Percentiles rank a stretch among this genome's conserved stretches.
These are phyloP conservation scores for Tridacna gigas DNA, from an alignment of 2,888 invertebrate genomes.

Conservation along the genomic window DNA sequence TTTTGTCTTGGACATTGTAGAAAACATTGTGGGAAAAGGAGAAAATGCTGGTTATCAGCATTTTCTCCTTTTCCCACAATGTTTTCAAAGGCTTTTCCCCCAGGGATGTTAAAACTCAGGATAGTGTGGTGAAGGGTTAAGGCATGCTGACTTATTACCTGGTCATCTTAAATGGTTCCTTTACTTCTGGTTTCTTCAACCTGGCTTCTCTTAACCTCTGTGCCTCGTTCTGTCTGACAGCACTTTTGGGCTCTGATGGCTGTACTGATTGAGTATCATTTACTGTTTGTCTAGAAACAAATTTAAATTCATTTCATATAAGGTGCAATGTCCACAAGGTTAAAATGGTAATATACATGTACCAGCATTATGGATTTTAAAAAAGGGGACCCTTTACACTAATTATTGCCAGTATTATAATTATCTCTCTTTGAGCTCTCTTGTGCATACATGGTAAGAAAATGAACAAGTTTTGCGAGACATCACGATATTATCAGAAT, in stretches of 20 bases:
- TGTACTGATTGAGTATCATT: not conserved
- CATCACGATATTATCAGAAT: no score
- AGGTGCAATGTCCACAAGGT: no score
- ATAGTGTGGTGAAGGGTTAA: no score
- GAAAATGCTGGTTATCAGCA: not conserved
- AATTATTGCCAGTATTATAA: no score
- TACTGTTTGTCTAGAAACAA: constrained; percentile 38
- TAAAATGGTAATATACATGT: no score
- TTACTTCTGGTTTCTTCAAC: constrained; percentile 63
- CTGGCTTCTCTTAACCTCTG: constrained; percentile 59
- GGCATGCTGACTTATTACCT: constrained; percentile 55
- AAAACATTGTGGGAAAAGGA: not conserved
- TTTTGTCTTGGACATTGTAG: no score
- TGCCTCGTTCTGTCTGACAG: constrained; percentile 56
- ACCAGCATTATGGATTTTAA: no score
- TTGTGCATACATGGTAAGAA: not conserved
- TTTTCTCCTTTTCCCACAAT: not conserved
- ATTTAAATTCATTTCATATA: no score
- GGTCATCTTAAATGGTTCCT: constrained; percentile 73
- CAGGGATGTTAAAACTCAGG: no score
- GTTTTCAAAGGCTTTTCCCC: no score
- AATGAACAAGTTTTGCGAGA: no score
- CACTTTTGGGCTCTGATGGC: constrained; percentile 7
- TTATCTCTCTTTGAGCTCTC: not conserved
- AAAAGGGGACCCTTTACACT: no score